A percentile compares a stretch with the other conserved stretches of the same genome.
Conservation (phyloP, 2,797 vertebrate genomes). For the Poecilia wingei region DNA sequence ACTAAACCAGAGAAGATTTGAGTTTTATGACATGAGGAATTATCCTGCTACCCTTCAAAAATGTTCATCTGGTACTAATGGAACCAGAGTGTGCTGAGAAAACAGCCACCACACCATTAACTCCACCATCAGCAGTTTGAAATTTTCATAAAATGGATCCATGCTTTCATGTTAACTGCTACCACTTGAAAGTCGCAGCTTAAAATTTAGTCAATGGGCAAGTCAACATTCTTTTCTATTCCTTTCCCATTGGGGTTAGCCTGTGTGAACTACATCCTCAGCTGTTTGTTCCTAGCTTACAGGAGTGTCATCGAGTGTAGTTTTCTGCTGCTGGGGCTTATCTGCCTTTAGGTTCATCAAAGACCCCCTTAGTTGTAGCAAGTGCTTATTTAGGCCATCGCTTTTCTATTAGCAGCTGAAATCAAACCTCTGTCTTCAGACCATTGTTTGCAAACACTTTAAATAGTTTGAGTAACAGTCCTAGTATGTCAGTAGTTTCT, state of each 20-base stretch:
- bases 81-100: not conserved
- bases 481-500: not conserved
- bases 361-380: not conserved
- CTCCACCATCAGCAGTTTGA: not conserved
- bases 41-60: not conserved
- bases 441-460: not conserved
- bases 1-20: not conserved
- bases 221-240: not conserved
- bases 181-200: not conserved
- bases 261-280: not conserved
- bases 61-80: not conserved
- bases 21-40: not conserved
- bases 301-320: not conserved
- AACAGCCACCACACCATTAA: not conserved
- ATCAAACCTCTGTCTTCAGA: not conserved
- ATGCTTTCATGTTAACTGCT: not conserved
- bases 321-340: not conserved
- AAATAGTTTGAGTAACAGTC: not conserved
- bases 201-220: not conserved
- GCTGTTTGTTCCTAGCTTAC: not conserved
- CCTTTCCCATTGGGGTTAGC: not conserved
- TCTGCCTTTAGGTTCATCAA: not conserved
- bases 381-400: not conserved
- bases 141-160: not conserved
- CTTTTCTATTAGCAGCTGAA: not conserved